Evolutionary conservation across 2,113 vertebrate species (phyloP), one percentile per base, ranked within the genome.

Genomic region (Sinocyclocheilus rhinocerous): DNA sequence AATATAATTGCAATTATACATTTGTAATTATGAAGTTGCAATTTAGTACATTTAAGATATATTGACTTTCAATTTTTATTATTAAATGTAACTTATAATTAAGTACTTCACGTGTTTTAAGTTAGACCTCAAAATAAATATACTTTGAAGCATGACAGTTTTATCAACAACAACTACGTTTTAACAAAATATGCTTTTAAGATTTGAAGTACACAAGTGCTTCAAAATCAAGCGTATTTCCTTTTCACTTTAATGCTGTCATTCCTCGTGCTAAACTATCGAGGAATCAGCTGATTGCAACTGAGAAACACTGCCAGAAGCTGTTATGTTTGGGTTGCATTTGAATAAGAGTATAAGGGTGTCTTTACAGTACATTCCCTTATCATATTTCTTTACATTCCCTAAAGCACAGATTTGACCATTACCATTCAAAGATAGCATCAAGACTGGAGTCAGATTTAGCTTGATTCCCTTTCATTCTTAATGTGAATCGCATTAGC

Each of bases 371-470:
- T 55, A 55, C 80, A 50, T 69, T 67, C 61, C 20, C 61, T 48
- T 81, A 67, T 81, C 78, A 45, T 36, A 45, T 63, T 20, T 81
- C 39, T 81, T 18, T 20, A 48, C 13, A 45, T 67, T 67, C 15
- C n/a, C 24, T 29, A 67, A 50, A 67, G 59, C 24, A 12, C 42
- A 50, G 42, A 24, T 52, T 13, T 65, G 8, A 69, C 80, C 39
- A 29, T 50, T 81, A 42, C 79, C 24, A 81, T 48, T 81, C 16
- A 24, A 20, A 50, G 80, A 81, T 81, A 20, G 15, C 24, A 69
- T 69, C 10, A 22, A 24, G 24, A 65, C 6, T 24, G n/a, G 8
- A 50, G 65, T 50, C 45, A 69, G 67, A 73, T 55, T n/a, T 16
- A 15, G 18, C 20, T 18, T 3, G 18, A 83, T 83, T 73, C 22